These are phyloP conservation scores for Drosophila demipolita DNA, from an alignment of 2,888 invertebrate species.

Conservation along the genomic window DNA sequence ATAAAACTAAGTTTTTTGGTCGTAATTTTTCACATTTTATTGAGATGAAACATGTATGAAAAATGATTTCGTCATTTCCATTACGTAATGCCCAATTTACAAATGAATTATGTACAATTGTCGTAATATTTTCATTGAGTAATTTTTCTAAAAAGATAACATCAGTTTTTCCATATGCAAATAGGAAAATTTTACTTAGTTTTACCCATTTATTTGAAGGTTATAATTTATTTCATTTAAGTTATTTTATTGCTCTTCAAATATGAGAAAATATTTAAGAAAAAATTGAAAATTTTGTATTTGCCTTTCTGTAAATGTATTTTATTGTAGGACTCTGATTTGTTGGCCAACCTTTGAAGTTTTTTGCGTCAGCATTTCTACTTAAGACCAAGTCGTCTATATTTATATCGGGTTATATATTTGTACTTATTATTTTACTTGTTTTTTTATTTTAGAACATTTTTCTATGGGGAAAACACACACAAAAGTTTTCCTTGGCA, in stretches of 20 bases:
- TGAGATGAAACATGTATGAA: conserved; percentile 55
- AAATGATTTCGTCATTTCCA: conserved; percentile 65
- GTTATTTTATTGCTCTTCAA: not conserved
- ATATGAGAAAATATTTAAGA: not conserved
- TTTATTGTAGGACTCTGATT: conserved; percentile 17
- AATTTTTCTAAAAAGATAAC: conserved; percentile 19
- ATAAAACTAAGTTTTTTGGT: conserved; percentile 59
- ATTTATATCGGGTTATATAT: conserved; percentile 11
- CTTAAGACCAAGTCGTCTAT: conserved; percentile 12
- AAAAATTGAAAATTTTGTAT: no score
- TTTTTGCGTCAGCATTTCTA: conserved; percentile 15
- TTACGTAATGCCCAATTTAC: conserved; percentile 45
- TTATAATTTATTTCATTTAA: not conserved
- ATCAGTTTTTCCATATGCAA: conserved; percentile 31
- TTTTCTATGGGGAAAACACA: conserved; percentile 6
- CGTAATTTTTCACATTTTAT: conserved; percentile 71
- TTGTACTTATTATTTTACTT: conserved; percentile 2
- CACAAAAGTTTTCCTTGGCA: conserved; percentile 42
- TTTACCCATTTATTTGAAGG: not conserved
- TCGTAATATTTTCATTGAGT: conserved; percentile 26
- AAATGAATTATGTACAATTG: conserved; percentile 64
- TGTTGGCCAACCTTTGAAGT: conserved; percentile 17
- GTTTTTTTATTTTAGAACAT: conserved; percentile 2
- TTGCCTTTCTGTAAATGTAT: not conserved
- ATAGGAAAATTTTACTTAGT: conserved; percentile 19